Conservation (phyloP, 2,113 vertebrate genomes). For the Arizona elegans region DNA sequence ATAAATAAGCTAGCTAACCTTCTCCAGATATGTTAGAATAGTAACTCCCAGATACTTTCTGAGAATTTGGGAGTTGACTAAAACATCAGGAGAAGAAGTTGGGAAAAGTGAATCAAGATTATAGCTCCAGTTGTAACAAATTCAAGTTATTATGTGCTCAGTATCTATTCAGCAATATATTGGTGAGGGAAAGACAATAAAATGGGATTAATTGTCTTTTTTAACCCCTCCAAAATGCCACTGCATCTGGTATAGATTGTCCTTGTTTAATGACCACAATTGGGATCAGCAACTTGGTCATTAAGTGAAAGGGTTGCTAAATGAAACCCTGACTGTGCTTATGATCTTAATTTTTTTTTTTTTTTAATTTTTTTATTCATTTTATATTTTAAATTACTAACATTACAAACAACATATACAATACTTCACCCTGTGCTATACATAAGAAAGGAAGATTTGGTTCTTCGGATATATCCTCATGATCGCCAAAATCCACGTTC, state of each 20-base stretch:
- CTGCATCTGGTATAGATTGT: neutral
- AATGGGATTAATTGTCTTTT: neutral
- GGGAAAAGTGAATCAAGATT: neutral
- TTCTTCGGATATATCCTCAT: no score
- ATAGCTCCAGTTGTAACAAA: neutral
- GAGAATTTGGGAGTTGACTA: neutral
- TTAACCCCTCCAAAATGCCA: neutral
- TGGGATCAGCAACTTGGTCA: neutral
- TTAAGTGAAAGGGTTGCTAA: neutral
- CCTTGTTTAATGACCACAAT: neutral
- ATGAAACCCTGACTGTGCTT: neutral
- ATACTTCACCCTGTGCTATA: no score
- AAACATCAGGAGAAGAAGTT: neutral
- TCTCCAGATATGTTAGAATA: neutral
- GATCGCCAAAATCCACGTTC: no score
- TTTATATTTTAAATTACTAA: no score
- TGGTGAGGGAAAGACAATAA: neutral
- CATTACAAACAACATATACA: no score
- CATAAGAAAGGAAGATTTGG: no score
- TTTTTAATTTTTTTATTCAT: no score
- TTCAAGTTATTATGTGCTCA: neutral
- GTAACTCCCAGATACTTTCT: neutral
- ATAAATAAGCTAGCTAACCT: neutral
- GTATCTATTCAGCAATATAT: neutral
- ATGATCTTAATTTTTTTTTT: neutral